These are phyloP conservation scores for Sycobia sp. DNA, from an alignment of 1,140 invertebrate species.

Conservation along the genomic window DNA sequence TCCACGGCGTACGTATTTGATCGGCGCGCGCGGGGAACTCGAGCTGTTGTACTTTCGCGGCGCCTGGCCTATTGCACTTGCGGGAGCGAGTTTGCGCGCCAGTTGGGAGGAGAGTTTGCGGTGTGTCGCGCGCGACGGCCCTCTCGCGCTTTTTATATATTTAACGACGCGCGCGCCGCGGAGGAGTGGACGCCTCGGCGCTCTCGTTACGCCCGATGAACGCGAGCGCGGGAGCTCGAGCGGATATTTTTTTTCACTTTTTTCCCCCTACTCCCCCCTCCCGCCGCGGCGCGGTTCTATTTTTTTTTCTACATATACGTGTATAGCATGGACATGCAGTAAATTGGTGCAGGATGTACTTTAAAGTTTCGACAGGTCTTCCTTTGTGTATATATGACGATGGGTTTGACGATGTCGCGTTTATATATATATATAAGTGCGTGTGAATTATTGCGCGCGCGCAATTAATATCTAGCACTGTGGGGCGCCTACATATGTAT, in stretches of 20 bases:
- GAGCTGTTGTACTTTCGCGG: neutral
- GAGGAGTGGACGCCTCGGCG: slow-evolving; percentile 28
- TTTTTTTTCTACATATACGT: neutral
- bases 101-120: neutral
- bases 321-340: no score
- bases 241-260: slow-evolving; percentile 1
- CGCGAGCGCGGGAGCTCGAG: slow-evolving; percentile 1
- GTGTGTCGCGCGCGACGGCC: slow-evolving; percentile 10
- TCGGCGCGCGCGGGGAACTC: no score
- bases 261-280: neutral
- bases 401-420: no score
- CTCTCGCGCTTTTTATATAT: slow-evolving; percentile 24
- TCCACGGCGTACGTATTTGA: no score
- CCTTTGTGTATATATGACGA: slow-evolving; percentile 15
- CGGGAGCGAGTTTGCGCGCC: no score
- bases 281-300: neutral
- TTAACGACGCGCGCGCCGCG: neutral
- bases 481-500: no score
- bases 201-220: slow-evolving; percentile 32
- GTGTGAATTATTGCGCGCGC: no score
- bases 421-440: no score
- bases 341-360: slow-evolving; percentile 30
- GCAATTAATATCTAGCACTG: no score
- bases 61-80: no score
- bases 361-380: slow-evolving; percentile 32